Evolutionary conservation across 2,113 vertebrate species (phyloP).

Genomic region (Serinus canaria): DNA sequence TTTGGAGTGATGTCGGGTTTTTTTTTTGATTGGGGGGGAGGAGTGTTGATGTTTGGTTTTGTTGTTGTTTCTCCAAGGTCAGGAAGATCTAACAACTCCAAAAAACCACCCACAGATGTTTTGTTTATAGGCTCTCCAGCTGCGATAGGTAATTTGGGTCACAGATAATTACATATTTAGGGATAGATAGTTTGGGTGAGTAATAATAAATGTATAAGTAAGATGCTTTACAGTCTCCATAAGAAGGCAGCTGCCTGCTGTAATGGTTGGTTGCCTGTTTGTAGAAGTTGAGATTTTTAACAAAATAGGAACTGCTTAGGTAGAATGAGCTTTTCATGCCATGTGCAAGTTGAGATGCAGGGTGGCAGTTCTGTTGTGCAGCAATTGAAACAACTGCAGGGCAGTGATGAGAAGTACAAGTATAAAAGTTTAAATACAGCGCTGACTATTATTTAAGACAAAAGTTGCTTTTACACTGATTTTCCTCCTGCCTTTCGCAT

Average conservation of each 20-base stretch:
- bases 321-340: neutral
- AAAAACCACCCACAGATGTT: neutral
- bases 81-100: neutral
- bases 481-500: neutral
- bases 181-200: neutral
- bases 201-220: neutral
- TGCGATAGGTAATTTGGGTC: neutral
- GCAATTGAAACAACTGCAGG: neutral
- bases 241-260: neutral
- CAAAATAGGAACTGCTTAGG: accelerated
- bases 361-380: neutral
- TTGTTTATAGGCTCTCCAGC: neutral
- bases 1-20: neutral
- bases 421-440: neutral
- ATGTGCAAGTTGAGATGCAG: neutral
- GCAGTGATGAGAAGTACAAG: neutral
- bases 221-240: neutral
- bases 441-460: neutral
- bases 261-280: neutral
- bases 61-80: neutral
- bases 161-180: neutral
- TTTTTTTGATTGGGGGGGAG: neutral
- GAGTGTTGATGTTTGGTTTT: neutral
- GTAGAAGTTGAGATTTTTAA: neutral
- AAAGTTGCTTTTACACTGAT: neutral